Base-by-base conservation (phyloP, 2,113 vertebrate species). In the Notothenia rossii region DNA sequence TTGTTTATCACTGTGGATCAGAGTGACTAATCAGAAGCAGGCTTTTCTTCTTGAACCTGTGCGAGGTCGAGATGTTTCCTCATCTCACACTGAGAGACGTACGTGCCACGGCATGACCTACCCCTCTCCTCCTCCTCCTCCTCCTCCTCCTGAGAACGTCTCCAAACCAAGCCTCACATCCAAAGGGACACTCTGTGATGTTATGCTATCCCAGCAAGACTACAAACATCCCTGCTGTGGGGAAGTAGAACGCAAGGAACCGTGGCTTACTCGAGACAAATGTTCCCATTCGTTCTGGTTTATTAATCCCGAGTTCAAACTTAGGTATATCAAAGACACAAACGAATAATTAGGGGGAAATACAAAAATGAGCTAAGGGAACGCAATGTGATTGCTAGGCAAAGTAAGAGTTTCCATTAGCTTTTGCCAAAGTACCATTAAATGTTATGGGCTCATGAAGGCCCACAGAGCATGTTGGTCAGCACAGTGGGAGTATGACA, bases 11-110 rank as follows among this genome's bases (percentile, higher is more conserved):
- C 90, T 78, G 88, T 87, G 90, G 92, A 95, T 96, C 94, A 94
- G 87, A 91, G 93, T 90, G 90, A 88, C 91, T 96, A 96, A 97
- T 96, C 94, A 95, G 94, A 96, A 96, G 89, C 96, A 97, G 95
- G 83, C 87, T 77, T 73, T 81, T 82, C 93, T 94, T 92, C 94
- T 95, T 95, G 94, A 96, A 96, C 94, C 93, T 94, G 93, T 82
- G 87, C 88, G 83, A 93, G 92, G 91, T 95, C 87, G 91, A 95
- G 94, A 95, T 93, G 95, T 92, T 94, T 94, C 91, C 75, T 92
- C 88, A 89, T 88, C 87, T 64, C 92, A 93, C 91, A 92, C 90
- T 90, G 77, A 93, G 94, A 93, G 90, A 22, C 3, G 25, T 67
- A 91, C 88, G 89, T 93, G 90, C 82, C 88, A 77, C n/a, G 9